phyloP scores from a whole-genome alignment of 2,888 invertebrate genomes.

The Nezara viridula region DNA sequence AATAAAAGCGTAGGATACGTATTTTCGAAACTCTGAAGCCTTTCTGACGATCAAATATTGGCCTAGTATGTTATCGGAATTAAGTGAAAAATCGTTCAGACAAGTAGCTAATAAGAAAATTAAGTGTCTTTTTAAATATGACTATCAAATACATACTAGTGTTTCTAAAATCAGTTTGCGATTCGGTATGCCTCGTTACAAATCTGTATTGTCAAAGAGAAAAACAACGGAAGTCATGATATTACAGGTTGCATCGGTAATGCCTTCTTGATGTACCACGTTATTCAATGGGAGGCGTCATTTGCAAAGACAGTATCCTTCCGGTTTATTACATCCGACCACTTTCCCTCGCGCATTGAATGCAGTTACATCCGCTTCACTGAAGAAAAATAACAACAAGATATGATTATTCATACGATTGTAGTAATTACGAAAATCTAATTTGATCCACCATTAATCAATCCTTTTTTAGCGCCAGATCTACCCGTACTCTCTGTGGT shows the following conservation, averaged over 20 bases:
- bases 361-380: neutral
- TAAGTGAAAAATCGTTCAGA: too few relatives aligned
- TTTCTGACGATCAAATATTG: too few relatives aligned
- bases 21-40: too few relatives aligned
- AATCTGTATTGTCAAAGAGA: neutral
- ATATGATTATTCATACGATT: neutral
- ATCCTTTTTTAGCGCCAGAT: neutral
- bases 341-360: neutral
- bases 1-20: too few relatives aligned
- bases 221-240: neutral
- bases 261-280: neutral
- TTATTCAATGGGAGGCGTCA: constrained; percentile 16
- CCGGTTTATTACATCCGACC: neutral
- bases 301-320: constrained; percentile 12
- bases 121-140: too few relatives aligned
- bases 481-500: too few relatives aligned
- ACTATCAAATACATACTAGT: neutral
- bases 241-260: neutral
- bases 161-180: neutral
- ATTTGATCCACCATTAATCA: neutral
- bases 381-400: neutral
- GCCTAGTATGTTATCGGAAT: too few relatives aligned
- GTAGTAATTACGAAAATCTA: neutral
- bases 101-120: too few relatives aligned
- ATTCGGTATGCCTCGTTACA: neutral